phyloP scores from a whole-genome alignment of 2,797 vertebrate species.

The Mormyrops attenuatus region DNA sequence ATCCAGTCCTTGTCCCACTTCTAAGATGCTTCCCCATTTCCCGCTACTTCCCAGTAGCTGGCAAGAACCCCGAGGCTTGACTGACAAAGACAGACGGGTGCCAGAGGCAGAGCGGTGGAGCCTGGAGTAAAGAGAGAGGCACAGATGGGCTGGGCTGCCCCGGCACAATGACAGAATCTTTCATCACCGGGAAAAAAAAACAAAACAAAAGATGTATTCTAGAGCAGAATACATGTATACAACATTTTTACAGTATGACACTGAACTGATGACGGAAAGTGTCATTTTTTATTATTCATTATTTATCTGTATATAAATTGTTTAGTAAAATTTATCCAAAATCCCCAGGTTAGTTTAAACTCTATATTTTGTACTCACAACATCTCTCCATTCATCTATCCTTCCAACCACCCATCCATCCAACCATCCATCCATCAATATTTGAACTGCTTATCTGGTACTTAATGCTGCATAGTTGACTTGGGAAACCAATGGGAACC shows the following conservation, averaged over 20 bases:
- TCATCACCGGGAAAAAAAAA: background rate
- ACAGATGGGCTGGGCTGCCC: background rate
- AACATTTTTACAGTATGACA: background rate
- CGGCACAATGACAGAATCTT: background rate
- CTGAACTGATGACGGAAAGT: background rate
- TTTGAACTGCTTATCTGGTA: background rate
- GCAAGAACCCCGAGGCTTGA: background rate
- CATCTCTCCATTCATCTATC: background rate
- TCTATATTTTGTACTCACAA: background rate
- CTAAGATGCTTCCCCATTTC: background rate
- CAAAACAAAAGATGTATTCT: background rate
- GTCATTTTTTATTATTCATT: background rate
- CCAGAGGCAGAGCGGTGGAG: background rate
- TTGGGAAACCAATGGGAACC: background rate
- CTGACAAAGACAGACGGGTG: background rate
- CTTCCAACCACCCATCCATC: background rate
- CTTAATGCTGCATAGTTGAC: background rate
- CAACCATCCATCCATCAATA: background rate
- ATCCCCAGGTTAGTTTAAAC: background rate
- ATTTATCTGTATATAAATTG: background rate
- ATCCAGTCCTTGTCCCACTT: background rate
- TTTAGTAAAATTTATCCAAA: background rate
- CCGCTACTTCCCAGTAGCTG: background rate
- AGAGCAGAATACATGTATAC: background rate
- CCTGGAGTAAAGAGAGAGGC: background rate